Evolutionary conservation across 1,140 invertebrate species (phyloP).

Genomic region (Halictus rubicundus): DNA sequence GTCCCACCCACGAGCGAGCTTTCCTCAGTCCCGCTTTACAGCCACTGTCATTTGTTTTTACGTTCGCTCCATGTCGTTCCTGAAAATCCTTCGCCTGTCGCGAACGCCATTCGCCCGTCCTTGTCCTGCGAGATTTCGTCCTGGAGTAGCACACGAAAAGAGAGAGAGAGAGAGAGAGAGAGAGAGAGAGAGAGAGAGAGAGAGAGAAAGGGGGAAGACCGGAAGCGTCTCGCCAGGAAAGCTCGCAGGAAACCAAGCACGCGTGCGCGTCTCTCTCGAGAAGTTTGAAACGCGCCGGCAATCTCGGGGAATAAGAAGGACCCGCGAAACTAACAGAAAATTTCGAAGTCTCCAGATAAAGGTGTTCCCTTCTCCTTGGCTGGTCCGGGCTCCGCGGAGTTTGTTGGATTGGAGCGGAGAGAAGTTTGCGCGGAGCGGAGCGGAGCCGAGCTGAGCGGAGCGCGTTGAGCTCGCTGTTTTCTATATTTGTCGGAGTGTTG

Average conservation of each 20-base stretch:
- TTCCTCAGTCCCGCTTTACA: conserved; percentile 54
- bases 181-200: neutral
- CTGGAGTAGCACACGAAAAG: too few species aligned
- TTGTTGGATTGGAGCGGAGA: neutral
- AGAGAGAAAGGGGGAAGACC: too few species aligned
- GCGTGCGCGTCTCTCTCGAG: neutral
- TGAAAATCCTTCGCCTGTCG: conserved; percentile 61
- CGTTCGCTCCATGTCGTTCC: conserved; percentile 60
- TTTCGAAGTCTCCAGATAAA: conserved; percentile 44
- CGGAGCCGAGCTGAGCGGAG: too few species aligned
- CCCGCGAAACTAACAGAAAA: conserved; percentile 46
- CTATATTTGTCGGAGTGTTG: conserved; percentile 29
- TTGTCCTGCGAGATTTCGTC: conserved; percentile 49
- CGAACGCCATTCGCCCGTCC: conserved; percentile 9
- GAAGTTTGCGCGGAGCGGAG: too few species aligned
- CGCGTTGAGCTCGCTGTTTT: conserved; percentile 23
- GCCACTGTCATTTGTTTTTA: conserved; percentile 69
- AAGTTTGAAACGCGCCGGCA: neutral
- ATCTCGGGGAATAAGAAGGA: conserved; percentile 16
- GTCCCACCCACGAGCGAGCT: neutral
- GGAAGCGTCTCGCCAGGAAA: too few species aligned
- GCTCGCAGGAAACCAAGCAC: too few species aligned
- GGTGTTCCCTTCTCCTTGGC: neutral
- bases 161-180: neutral
- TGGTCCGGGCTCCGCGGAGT: neutral